Evolutionary conservation across 2,888 invertebrate genomes (phyloP), one percentile per base, ranked within the genome.

Genomic region (Reticulitermes lucifugus): DNA sequence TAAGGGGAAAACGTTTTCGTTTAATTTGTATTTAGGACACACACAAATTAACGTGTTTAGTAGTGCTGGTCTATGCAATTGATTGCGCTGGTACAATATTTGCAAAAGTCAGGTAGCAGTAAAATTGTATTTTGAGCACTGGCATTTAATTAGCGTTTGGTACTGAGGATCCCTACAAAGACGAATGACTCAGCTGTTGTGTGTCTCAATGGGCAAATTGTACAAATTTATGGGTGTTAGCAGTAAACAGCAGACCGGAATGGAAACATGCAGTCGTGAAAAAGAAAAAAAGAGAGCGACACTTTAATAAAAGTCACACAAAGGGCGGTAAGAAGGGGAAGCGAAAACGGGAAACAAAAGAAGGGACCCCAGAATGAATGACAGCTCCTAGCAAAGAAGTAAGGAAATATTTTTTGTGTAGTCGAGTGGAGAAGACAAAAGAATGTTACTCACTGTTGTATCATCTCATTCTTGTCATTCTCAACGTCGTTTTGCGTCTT

Each of bases 331-430:
- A 25, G 70, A 29, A n/a, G 29, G 43, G 25, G 70, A 70, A 3
- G 59, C 22, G 25, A 41, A 41, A 81, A 25, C 25, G 25, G n/a
- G n/a, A 22, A 43, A 81, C 59, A 65, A 81, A 46, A 35, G 60
- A 80, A 41, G 35, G 9, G 43, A 41, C 43, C 22, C 46, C 6
- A 25, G 81, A 70, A 70, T 81, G 81, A 81, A 81, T 81, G 81
- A 81, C 81, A 81, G 81, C 81, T 81, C 70, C 43, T 81, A 43
- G 81, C 70, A 81, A 81, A 81, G 70, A 81, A 81, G 70, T 81
- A 81, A 81, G 43, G 81, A 70, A 81, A 81, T 25, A 65, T 81
- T 81, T 81, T 81, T 70, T 70, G 29, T 80, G 22, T 5, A 80
- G 59, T 22, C 18, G 51, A 43, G 43, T 25, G 25, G 41, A 81